A percentile compares a stretch with the other conserved stretches of the same genome.
Evolutionary conservation across 1,140 invertebrate species (phyloP).

Genomic region (Zelostemma sp.): DNA sequence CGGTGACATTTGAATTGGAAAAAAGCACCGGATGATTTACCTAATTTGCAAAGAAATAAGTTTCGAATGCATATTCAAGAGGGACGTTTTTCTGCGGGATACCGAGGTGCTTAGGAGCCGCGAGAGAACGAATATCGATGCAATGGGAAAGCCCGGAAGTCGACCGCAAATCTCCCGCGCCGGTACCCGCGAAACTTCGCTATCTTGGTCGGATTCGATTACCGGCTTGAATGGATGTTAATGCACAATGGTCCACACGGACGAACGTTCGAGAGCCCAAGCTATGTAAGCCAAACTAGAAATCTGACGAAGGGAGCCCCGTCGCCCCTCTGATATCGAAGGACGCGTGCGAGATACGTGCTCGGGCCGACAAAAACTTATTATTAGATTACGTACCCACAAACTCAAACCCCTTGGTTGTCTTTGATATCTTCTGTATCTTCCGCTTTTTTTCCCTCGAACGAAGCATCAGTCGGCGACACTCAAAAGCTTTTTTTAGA

Average conservation of each 20-base stretch:
- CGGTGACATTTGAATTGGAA: too few species aligned
- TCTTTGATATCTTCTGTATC: constrained; percentile 31
- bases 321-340: constrained; percentile 45
- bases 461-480: neutral
- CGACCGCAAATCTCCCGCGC: constrained; percentile 65
- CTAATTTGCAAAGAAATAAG: too few species aligned
- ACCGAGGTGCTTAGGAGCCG: neutral
- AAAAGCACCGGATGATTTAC: too few species aligned
- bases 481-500: neutral
- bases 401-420: constrained; percentile 37
- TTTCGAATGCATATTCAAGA: neutral
- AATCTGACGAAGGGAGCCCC: constrained; percentile 47
- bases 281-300: constrained; percentile 50
- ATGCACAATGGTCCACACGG: constrained; percentile 65
- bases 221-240: constrained; percentile 68
- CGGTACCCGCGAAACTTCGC: constrained; percentile 55
- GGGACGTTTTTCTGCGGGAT: constrained; percentile 12
- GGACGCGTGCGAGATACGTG: constrained; percentile 60
- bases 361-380: constrained; percentile 61
- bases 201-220: constrained; percentile 68
- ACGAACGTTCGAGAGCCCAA: constrained; percentile 36
- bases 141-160: constrained; percentile 55
- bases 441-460: neutral
- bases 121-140: constrained; percentile 29
- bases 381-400: constrained; percentile 67